A percentile compares a stretch with the other conserved stretches of the same genome.
Evolutionary conservation across 2,797 vertebrate genomes (phyloP).

Genomic region (Lithobates pipiens): DNA sequence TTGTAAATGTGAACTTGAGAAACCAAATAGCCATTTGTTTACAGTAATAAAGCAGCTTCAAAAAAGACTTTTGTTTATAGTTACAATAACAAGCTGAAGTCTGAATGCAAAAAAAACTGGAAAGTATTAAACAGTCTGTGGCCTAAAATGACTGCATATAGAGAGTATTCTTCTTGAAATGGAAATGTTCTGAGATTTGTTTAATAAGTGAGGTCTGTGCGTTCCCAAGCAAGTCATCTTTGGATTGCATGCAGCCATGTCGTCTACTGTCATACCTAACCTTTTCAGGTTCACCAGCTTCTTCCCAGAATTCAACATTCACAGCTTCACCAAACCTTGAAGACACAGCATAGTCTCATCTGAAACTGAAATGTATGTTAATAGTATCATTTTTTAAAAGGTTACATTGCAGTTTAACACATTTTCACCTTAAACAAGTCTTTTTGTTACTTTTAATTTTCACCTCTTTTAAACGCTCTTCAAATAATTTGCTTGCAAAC

Average conservation of each 20-base stretch:
- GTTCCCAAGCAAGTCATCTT: neutral
- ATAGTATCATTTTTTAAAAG: conserved; percentile 11
- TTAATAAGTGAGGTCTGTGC: conserved; percentile 27
- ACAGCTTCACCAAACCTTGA: neutral
- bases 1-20: neutral
- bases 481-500: conserved; percentile 2
- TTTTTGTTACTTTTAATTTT: conserved; percentile 27
- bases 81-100: conserved; percentile 33
- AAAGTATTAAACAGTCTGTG: conserved; percentile 37
- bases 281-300: neutral
- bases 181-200: conserved; percentile 56
- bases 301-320: neutral
- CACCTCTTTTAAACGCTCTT: conserved; percentile 10
- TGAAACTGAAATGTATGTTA: neutral
- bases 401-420: conserved; percentile 26
- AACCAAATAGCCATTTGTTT: conserved; percentile 37
- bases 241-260: conserved; percentile 5
- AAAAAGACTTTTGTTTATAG: conserved; percentile 49
- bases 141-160: conserved; percentile 35
- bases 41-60: conserved; percentile 32
- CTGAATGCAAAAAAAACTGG: conserved; percentile 30
- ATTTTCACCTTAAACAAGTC: conserved; percentile 40
- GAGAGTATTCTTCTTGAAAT: conserved; percentile 37
- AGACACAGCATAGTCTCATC: neutral
- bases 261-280: neutral